Evolutionary conservation across 2,888 invertebrate species (phyloP), one percentile per base, ranked within the genome.

Genomic region (Leucophenga montana): DNA sequence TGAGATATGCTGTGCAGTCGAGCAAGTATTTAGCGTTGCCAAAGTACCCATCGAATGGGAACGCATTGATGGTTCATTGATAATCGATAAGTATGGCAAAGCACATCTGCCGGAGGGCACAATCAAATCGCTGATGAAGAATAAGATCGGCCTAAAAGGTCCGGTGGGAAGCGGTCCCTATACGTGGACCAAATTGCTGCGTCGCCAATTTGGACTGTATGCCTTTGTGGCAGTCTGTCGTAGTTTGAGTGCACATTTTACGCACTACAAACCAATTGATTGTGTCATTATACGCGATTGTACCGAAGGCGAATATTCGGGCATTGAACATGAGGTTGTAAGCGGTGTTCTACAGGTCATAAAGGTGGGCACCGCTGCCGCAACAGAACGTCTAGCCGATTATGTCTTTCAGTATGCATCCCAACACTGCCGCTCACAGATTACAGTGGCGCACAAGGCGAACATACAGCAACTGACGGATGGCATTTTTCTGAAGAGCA

Each of bases 391-490:
- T 70, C 97, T 99, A 84, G 98, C 99, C 0, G 97, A 98, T 89
- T 99, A 97, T 90, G 99, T 98, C 18, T 99, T 99, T 89, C 97
- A 98, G 89, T 98, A 97, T 90, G 98, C 98, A 0, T 93, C 95
- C n/a, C 95, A 94, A 88, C 93, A 96, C 89, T 92, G 94, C 74
- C 93, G 98, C 44, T 95, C 11, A 95, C 90, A 97, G 90, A 97
- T 99, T 14, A 99, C 98, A 14, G 97, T 97, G 54, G 97, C 99
- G 1, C 99, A 99, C 90, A 99, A 99, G 90, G 98, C 99, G 0
- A 99, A 99, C 88, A 99, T 99, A 84, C 99, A 99, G 98, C 98
- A 97, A 87, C 91, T 99, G 13, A 97, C 97, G 8, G 99, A 99
- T 89, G 99, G 99, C 0, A 91, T 98, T 67, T 99, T 99, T 87